Conservation (phyloP, 2,113 vertebrate genomes). For the Etheostoma spectabile region DNA sequence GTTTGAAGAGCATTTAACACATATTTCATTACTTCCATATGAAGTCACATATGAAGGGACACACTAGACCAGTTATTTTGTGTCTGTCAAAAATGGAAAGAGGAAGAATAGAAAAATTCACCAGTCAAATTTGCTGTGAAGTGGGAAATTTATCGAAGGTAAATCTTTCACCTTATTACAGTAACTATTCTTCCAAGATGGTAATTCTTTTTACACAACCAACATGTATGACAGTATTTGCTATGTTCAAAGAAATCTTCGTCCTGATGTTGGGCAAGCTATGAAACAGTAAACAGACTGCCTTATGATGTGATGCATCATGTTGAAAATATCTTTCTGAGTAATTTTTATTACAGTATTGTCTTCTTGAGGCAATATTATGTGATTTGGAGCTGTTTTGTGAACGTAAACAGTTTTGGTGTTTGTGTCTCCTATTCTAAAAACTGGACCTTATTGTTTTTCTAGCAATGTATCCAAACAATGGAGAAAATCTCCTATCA, state of each 20-base stretch:
- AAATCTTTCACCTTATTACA: neutral
- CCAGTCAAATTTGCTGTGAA: neutral
- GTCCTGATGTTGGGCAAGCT: neutral
- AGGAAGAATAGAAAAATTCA: neutral
- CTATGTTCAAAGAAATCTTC: neutral
- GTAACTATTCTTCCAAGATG: neutral
- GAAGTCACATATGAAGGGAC: neutral
- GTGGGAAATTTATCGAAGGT: neutral
- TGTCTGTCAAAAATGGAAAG: neutral
- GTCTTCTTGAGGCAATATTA: neutral
- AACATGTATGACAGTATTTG: neutral
- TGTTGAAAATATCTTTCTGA: neutral
- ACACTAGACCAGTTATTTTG: too few relatives aligned
- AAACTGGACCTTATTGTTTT: neutral
- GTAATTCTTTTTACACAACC: neutral
- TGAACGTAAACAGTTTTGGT: neutral
- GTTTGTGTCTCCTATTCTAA: neutral
- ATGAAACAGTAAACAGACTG: neutral
- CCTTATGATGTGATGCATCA: neutral
- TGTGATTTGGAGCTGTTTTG: neutral
- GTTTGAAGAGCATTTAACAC: neutral
- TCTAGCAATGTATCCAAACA: neutral
- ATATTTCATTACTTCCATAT: too few relatives aligned
- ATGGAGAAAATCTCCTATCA: neutral
- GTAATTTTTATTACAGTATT: neutral